These are phyloP conservation scores for Syngnathus floridae DNA, from an alignment of 2,113 vertebrate genomes.

Conservation along the genomic window DNA sequence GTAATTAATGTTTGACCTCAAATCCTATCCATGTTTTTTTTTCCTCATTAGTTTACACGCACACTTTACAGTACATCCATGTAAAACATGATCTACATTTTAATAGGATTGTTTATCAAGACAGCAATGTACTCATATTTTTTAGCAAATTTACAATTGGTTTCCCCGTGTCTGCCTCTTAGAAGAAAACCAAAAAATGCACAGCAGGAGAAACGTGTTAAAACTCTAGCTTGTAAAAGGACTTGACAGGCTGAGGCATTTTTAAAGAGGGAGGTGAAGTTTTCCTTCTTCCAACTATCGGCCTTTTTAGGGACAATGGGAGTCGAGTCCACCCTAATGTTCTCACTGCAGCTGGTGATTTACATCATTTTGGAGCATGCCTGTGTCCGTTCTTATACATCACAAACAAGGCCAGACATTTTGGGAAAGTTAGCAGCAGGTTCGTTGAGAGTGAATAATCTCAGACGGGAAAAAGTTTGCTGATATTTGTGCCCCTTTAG, in stretches of 20 bases:
- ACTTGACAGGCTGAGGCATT: constrained; percentile 52
- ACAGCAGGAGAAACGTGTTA: constrained; percentile 49
- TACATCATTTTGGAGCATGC: constrained; percentile 7
- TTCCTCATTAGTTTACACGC: background rate
- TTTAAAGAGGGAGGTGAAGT: constrained; percentile 42
- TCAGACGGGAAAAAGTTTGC: background rate
- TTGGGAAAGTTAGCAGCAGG: background rate
- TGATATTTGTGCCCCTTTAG: constrained; percentile 54
- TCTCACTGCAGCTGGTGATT: constrained; percentile 6
- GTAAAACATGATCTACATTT: too few species aligned
- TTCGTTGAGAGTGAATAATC: background rate
- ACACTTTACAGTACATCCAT: background rate
- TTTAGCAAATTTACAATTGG: background rate
- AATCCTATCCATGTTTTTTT: background rate
- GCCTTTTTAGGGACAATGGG: background rate
- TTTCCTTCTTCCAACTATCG: background rate
- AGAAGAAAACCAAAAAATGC: background rate
- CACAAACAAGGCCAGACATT: background rate
- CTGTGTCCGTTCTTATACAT: constrained; percentile 4
- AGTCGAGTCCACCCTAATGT: constrained; percentile 12
- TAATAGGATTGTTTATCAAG: too few species aligned
- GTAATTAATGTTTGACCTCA: background rate
- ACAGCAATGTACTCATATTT: background rate
- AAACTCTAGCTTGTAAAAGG: constrained; percentile 50
- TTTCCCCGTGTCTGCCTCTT: background rate